Base-by-base conservation (phyloP, 2,888 invertebrate species). In the Lasioglossum marginatum region DNA sequence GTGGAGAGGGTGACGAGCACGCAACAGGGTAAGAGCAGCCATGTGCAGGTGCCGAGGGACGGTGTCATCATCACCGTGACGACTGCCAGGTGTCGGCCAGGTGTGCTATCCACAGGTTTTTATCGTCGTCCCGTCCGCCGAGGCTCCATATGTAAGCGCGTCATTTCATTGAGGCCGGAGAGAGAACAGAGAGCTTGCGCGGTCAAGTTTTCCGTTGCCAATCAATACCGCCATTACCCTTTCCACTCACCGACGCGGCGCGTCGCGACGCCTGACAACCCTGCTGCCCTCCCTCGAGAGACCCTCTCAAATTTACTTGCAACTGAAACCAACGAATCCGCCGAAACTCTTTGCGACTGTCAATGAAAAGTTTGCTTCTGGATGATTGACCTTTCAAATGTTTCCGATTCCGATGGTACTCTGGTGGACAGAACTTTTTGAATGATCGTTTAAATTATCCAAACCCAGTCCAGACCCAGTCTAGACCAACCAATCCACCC, bases 131-230 rank as follows among this genome's bases (percentile, higher is more conserved):
- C 82, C 82, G 83, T 80, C 76, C 84, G 81, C 74, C 82, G 90
- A 81, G 83, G 90, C 91, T 92, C 92, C 92, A 92, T 93, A 93
- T 92, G 92, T 91, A 91, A 92, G 91, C 93, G 91, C 93, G 93
- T 93, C 94, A 92, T 93, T 91, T 93, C 93, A 94, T 94, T 92
- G 88, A 91, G 86, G 91, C 79, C 87, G 82, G 82, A 87, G 83
- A 66, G 31, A 66, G 34, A 52, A 52, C 52, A 88, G 83, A 83
- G 93, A 94, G 93, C 91, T 93, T 94, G 94, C 94, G 94, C 94
- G 93, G 87, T 89, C 90, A 82, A 87, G 89, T 52, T 52, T 89
- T 88, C 88, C 84, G 79, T 52, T 85, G 82, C 34, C 88, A 92
- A 92, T 92, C 92, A 92, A 92, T 92, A 92, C 90, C 88, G 77